Base-by-base conservation (phyloP, 2,888 invertebrate genomes). In the Agrotis segetum region DNA sequence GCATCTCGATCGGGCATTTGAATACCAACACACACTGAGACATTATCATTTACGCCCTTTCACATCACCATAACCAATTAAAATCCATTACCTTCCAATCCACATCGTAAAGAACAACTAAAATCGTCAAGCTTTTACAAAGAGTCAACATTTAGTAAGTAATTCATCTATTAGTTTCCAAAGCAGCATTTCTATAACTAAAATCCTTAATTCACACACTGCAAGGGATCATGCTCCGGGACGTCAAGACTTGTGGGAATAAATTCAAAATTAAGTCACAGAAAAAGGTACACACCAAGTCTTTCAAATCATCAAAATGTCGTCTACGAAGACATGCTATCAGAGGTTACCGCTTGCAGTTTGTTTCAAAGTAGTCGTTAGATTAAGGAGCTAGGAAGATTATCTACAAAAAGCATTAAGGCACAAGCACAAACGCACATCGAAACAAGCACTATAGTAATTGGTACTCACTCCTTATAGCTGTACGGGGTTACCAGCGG, bases 21-120 rank as follows among this genome's bases (percentile, higher is more conserved):
- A 97, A 97, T 97, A 97, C 97, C 97, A 97, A 97, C 97, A 97
- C 97, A 97, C 96, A 96, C 95, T 93, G 92, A 94, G 89, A 92
- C 90, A 92, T 90, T 86, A 92, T 92, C 91, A 92, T 93, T 90
- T 92, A 94, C 94, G 93, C 93, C 94, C 95, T 94, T 95, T 93
- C 93, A 95, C 92, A 95, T 94, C 94, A 93, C 92, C 95, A 95
- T 91, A 94, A 95, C 94, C 95, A 96, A 95, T 92, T 92, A 93
- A 95, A 96, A 94, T 92, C 92, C 92, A 94, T 96, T 96, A 96
- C 96, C 96, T 96, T 95, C 92, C 94, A 96, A 95, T 96, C 96
- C 96, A 96, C 93, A 94, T 94, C 90, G 94, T 95, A 90, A 90
- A 94, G 95, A 93, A 93, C 92, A 93, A 94, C 96, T 95, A 96